Percentiles rank a stretch among this genome's conserved stretches.
Conservation (phyloP, 2,797 vertebrate genomes). For the Lemur catta region DNA sequence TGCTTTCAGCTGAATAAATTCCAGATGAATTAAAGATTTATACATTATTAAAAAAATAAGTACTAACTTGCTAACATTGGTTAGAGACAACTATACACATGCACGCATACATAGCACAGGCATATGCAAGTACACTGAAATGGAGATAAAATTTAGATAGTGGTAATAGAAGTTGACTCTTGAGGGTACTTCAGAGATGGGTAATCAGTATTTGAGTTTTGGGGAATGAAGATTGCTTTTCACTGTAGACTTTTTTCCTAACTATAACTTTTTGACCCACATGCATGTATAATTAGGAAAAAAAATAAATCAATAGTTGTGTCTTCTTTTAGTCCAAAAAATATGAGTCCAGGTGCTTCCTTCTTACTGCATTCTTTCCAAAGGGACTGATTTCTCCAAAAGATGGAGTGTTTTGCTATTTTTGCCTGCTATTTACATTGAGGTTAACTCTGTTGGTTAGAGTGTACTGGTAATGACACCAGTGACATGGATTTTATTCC, state of each 20-base stretch:
- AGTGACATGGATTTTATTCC: conserved; percentile 74
- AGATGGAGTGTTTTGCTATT: conserved; percentile 64
- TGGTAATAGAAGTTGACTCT: neutral
- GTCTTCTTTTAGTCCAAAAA: conserved; percentile 18
- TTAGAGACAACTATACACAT: neutral
- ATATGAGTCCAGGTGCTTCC: conserved; percentile 63
- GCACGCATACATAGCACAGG: too few relatives aligned
- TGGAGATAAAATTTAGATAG: neutral
- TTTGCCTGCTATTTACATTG: conserved; percentile 69
- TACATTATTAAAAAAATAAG: neutral
- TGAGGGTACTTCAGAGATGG: neutral
- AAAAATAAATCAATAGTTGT: conserved; percentile 13
- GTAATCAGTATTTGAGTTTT: neutral
- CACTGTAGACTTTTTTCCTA: neutral
- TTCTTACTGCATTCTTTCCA: conserved; percentile 67
- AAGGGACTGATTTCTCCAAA: conserved; percentile 48
- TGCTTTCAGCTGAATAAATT: neutral
- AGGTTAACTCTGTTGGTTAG: conserved; percentile 70
- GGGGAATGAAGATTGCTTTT: neutral
- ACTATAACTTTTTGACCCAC: neutral
- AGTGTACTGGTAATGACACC: conserved; percentile 75
- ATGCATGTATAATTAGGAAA: conserved; percentile 11
- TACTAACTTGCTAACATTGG: conserved; percentile 10
- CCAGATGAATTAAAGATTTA: neutral
- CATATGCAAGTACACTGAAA: neutral